Conservation (phyloP, 2,113 vertebrate species). For the Oxygymnocypris stewartii region DNA sequence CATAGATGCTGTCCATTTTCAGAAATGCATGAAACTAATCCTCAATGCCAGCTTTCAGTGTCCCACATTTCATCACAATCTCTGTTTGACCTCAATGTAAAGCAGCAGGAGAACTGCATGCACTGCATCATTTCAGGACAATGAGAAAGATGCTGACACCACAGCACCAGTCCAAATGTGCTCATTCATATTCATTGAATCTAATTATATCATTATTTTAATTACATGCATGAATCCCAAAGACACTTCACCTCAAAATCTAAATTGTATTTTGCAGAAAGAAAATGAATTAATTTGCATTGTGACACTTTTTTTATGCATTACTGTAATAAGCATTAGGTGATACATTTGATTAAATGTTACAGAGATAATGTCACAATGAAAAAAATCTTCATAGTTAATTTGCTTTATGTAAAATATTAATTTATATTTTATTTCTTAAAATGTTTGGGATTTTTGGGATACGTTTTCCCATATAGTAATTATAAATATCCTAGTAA, state of each 20-base stretch:
- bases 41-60: neutral
- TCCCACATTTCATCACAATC: slow-evolving; percentile 20
- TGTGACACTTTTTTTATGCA: neutral
- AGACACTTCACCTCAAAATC: neutral
- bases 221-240: neutral
- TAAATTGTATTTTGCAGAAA: neutral
- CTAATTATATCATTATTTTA: neutral
- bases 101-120: neutral
- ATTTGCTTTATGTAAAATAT: neutral
- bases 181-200: neutral
- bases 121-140: slow-evolving; percentile 22
- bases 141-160: neutral
- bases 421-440: neutral
- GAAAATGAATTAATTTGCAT: neutral
- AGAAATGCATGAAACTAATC: slow-evolving; percentile 18
- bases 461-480: neutral
- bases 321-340: neutral
- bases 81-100: slow-evolving; percentile 16
- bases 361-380: neutral
- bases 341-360: neutral
- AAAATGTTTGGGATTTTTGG: neutral
- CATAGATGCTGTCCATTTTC: neutral
- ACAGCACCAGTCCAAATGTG: neutral
- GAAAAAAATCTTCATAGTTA: neutral
- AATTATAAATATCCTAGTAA: neutral